Evolutionary conservation across 2,888 invertebrate genomes (phyloP), one percentile per base, ranked within the genome.

Genomic region (Microplitis manilae): DNA sequence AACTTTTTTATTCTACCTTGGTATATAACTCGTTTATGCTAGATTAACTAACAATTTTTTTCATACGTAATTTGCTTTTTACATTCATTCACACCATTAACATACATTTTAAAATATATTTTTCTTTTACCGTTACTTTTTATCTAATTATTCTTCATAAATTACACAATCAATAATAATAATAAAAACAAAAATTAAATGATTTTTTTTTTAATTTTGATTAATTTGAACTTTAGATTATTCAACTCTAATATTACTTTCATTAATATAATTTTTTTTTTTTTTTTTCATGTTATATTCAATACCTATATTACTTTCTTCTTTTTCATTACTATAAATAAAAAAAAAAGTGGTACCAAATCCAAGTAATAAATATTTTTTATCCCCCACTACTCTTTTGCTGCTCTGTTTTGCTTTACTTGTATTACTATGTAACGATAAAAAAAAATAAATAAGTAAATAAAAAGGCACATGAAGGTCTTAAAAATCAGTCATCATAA

Each of bases 311-410:
- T 50, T 13, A 50, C 13, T 50, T 50, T 50, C 6, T 40, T 6
- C 17, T 73, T 41, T 60, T 60, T 73, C 41, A 73, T 59, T 67
- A 59, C 67, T 59, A 13, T 38, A 67, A 41, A 65, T 30, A n/a
- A 59, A 67, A 64, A 41, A 62, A 38, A 77, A 64, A 77, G 69
- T 73, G 69, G 77, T 64, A 68, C 17, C 30, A 64, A 59, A 74
- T 73, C 69, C 67, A 73, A 77, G 77, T 70, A 20, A 20, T 68
- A 30, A 15, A 39, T 62, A 67, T 61, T 73, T 73, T 73, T 59
- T 67, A 62, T 50, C 65, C 50, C 77, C 73, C 65, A 68, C 72
- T 72, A 40, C 70, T 67, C 38, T 41, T 30, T 72, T 60, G 59
- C 39, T 41, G 60, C 68, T 74, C 40, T 74, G 38, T 74, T 15